These are phyloP conservation scores for Acanthurus leucopareius DNA, from an alignment of 2,797 vertebrate genomes.

Conservation along the genomic window DNA sequence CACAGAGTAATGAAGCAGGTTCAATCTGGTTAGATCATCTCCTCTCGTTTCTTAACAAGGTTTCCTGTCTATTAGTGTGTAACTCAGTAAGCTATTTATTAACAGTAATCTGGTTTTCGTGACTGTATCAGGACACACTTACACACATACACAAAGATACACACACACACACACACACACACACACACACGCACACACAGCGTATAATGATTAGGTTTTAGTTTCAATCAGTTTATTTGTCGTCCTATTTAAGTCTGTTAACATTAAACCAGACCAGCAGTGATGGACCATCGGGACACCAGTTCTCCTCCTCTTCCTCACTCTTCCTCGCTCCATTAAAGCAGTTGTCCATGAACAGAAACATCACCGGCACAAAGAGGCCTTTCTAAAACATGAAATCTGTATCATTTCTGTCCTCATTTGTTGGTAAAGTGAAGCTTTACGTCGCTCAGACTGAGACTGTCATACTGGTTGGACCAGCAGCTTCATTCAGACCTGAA, in stretches of 20 bases:
- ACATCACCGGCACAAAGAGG: too few relatives aligned
- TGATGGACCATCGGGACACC: neutral
- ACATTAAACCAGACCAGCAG: constrained; percentile 44
- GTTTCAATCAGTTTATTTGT: constrained; percentile 30
- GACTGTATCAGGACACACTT: constrained; percentile 21
- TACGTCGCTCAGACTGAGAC: too few relatives aligned
- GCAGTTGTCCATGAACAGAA: neutral
- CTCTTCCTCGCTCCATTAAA: neutral
- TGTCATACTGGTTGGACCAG: too few relatives aligned
- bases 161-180: constrained; percentile 23
- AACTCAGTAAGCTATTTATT: constrained; percentile 73
- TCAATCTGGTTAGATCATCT: constrained; percentile 59
- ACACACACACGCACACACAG: constrained; percentile 29
- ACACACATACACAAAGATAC: constrained; percentile 15
- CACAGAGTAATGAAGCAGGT: constrained; percentile 39
- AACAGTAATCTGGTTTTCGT: constrained; percentile 60
- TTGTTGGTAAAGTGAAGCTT: too few relatives aligned
- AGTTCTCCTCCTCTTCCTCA: neutral
- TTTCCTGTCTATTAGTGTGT: constrained; percentile 63
- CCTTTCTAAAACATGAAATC: too few relatives aligned
- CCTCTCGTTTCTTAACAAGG: constrained; percentile 58
- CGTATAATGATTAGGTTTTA: constrained; percentile 51
- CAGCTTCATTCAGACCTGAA: too few relatives aligned
- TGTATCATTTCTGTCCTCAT: too few relatives aligned
- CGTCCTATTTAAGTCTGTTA: constrained; percentile 24